Conservation (phyloP, 2,797 vertebrate species). For the Iguana delicatissima region DNA sequence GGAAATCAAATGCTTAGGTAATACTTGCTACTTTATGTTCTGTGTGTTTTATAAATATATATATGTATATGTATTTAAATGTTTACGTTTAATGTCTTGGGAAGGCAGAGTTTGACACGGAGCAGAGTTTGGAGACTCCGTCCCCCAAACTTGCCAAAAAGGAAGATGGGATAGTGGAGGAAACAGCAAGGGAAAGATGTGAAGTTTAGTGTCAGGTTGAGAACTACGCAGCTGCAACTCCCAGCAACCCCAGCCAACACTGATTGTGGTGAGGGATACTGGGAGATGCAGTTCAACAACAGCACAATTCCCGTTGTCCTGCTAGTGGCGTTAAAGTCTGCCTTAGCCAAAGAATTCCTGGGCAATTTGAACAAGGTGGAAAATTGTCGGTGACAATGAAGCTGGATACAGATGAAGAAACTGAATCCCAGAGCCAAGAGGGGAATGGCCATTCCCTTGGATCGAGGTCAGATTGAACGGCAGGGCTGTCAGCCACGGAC, state of each 20-base stretch:
- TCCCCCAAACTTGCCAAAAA: no score
- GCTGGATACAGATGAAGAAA: not conserved
- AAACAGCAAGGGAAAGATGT: no score
- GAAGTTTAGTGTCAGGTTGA: no score
- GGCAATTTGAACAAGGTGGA: no score
- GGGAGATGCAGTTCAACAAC: no score
- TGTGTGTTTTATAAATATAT: constrained; percentile 7
- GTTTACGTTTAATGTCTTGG: not conserved
- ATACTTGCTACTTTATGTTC: not conserved
- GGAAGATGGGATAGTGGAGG: no score
- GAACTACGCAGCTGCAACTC: no score
- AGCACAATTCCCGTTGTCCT: no score
- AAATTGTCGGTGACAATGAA: fast-evolving
- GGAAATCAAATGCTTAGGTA: constrained; percentile 2
- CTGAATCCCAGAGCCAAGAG: no score
- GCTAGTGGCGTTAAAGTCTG: not conserved
- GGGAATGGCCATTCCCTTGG: no score
- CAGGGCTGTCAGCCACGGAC: fast-evolving
- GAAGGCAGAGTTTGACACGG: not conserved
- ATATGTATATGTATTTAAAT: constrained; percentile 29
- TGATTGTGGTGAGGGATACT: no score
- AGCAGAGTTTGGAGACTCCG: not conserved
- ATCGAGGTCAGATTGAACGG: fast-evolving
- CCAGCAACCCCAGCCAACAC: no score
- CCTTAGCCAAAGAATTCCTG: not conserved